phyloP scores from a whole-genome alignment of 2,888 invertebrate genomes.

The Xylocampa areola region DNA sequence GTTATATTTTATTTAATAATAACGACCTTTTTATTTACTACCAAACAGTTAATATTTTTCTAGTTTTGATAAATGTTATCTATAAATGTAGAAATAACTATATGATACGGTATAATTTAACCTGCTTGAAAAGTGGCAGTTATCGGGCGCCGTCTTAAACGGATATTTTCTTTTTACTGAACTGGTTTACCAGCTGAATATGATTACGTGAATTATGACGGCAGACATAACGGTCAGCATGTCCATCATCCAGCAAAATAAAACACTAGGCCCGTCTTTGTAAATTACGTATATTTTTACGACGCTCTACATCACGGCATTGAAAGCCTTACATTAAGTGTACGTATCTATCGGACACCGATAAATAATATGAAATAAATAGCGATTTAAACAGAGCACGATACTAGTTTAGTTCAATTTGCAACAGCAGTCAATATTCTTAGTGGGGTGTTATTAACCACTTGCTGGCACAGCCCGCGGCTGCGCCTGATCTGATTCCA shows the following conservation, averaged over 20 bases:
- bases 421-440: constrained; percentile 83
- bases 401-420: constrained; percentile 84
- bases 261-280: constrained; percentile 50
- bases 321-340: constrained; percentile 60
- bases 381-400: constrained; percentile 79
- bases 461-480: constrained; percentile 77
- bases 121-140: constrained; percentile 49
- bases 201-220: constrained; percentile 72
- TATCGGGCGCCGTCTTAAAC: constrained; percentile 43
- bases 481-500: constrained; percentile 80
- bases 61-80: constrained; percentile 21
- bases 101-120: constrained; percentile 20
- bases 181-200: constrained; percentile 67
- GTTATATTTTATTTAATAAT: constrained; percentile 32
- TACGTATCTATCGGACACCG: constrained; percentile 59
- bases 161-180: constrained; percentile 66
- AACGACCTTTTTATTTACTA: constrained; percentile 26
- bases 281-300: constrained; percentile 61
- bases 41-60: constrained; percentile 17
- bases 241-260: constrained; percentile 55
- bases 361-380: constrained; percentile 77
- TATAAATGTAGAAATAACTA: constrained; percentile 22
- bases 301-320: constrained; percentile 56
- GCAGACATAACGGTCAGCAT: constrained; percentile 66
- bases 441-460: constrained; percentile 84